These are phyloP conservation scores for Brachymystax lenok DNA, from an alignment of 2,797 vertebrate genomes.

Conservation along the genomic window DNA sequence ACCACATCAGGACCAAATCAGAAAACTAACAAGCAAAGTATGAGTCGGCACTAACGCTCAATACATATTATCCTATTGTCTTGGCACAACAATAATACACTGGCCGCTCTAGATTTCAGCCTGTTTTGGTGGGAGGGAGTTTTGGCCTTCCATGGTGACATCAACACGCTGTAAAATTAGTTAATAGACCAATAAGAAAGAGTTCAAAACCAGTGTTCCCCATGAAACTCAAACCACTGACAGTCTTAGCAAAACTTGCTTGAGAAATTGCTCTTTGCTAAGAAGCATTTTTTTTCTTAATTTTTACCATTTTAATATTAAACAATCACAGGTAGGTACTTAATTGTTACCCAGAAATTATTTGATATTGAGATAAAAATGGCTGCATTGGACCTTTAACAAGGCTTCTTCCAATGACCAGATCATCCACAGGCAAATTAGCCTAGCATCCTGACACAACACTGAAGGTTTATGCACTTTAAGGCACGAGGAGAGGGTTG, in stretches of 20 bases:
- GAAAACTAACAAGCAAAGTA: background rate
- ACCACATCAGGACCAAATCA: background rate
- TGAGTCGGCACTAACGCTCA: slow-evolving; percentile 2
- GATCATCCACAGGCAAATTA: background rate
- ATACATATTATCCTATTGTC: slow-evolving; percentile 44
- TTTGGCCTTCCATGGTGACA: too few species aligned
- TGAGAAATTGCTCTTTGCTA: too few species aligned
- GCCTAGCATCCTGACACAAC: background rate
- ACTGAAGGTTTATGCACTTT: background rate
- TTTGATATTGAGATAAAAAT: too few species aligned
- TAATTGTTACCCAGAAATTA: too few species aligned
- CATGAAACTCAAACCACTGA: too few species aligned
- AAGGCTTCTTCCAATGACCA: background rate
- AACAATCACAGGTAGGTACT: too few species aligned
- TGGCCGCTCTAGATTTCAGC: background rate
- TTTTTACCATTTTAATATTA: too few species aligned
- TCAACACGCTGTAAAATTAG: too few species aligned
- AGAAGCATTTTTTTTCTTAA: too few species aligned
- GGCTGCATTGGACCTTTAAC: background rate
- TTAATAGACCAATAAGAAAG: too few species aligned
- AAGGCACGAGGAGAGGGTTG: background rate
- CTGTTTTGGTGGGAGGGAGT: background rate
- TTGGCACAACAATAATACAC: background rate
- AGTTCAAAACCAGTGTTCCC: too few species aligned
- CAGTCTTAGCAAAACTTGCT: too few species aligned